A percentile compares a stretch with the other conserved stretches of the same genome.
Evolutionary conservation across 1,140 invertebrate genomes (phyloP).

Genomic region (Homalodisca vitripennis): DNA sequence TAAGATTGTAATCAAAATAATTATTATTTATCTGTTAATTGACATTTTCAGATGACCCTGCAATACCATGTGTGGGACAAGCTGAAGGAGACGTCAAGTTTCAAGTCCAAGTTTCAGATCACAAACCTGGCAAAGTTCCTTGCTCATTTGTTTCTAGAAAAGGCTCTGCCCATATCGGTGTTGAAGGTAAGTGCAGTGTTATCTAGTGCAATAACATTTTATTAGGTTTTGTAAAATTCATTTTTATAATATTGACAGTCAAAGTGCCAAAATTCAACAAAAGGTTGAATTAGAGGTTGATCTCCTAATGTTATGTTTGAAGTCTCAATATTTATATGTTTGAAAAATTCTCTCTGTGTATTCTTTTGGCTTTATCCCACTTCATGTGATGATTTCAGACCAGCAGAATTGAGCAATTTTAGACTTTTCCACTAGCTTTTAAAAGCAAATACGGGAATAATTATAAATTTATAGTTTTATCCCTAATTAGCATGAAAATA

Average conservation of each 20-base stretch:
- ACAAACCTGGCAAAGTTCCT: slow-evolving; percentile 79
- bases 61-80: slow-evolving; percentile 92
- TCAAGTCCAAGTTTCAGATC: slow-evolving; percentile 61
- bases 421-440: too few species aligned
- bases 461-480: too few species aligned
- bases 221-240: neutral
- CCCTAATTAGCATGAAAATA: too few species aligned
- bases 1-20: too few species aligned
- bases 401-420: too few species aligned
- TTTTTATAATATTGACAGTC: neutral
- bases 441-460: too few species aligned
- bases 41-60: slow-evolving; percentile 71
- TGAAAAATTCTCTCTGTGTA: too few species aligned
- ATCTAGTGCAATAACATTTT: too few species aligned
- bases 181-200: slow-evolving; percentile 74
- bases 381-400: too few species aligned
- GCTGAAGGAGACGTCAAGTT: slow-evolving; percentile 73
- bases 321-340: too few species aligned
- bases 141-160: slow-evolving; percentile 75
- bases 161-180: slow-evolving; percentile 76
- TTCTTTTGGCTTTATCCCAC: too few species aligned
- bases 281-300: neutral
- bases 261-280: neutral
- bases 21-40: too few species aligned
- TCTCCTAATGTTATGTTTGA: neutral